Evolutionary conservation across 2,888 invertebrate species (phyloP).

Genomic region (Sarcophaga rosellei): DNA sequence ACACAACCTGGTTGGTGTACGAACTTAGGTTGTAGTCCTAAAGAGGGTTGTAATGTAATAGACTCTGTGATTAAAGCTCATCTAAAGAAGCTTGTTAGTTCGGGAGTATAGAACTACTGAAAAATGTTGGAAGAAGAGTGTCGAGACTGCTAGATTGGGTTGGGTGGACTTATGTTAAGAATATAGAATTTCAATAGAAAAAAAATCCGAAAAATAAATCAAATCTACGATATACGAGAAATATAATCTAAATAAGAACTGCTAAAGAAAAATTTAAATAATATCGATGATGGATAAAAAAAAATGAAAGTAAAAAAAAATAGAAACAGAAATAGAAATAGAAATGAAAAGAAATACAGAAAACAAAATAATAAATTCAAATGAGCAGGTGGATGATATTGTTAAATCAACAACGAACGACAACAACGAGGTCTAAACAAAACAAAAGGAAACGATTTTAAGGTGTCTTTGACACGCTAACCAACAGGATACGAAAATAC

Average conservation of each 20-base stretch:
- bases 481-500: background rate
- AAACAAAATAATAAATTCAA: conserved; percentile 54
- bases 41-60: too few relatives aligned
- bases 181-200: conserved; percentile 57
- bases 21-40: too few relatives aligned
- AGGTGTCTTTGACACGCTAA: conserved; percentile 67
- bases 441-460: conserved; percentile 39
- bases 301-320: conserved; percentile 57
- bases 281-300: conserved; percentile 23
- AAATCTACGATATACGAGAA: background rate
- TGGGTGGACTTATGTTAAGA: too few relatives aligned
- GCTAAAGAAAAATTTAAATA: conserved; percentile 42
- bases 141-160: too few relatives aligned
- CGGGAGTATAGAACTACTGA: too few relatives aligned
- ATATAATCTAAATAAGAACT: conserved; percentile 23
- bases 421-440: conserved; percentile 6
- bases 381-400: conserved; percentile 64
- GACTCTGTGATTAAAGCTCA: too few relatives aligned
- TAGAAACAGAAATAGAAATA: conserved; percentile 39
- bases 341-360: conserved; percentile 16
- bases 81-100: too few relatives aligned
- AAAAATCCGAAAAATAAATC: conserved; percentile 3
- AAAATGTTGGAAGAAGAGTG: too few relatives aligned
- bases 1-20: too few relatives aligned
- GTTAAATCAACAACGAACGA: conserved; percentile 33